These are phyloP conservation scores for Cochlearius cochlearius DNA, from an alignment of 2,113 vertebrate genomes.

Conservation along the genomic window DNA sequence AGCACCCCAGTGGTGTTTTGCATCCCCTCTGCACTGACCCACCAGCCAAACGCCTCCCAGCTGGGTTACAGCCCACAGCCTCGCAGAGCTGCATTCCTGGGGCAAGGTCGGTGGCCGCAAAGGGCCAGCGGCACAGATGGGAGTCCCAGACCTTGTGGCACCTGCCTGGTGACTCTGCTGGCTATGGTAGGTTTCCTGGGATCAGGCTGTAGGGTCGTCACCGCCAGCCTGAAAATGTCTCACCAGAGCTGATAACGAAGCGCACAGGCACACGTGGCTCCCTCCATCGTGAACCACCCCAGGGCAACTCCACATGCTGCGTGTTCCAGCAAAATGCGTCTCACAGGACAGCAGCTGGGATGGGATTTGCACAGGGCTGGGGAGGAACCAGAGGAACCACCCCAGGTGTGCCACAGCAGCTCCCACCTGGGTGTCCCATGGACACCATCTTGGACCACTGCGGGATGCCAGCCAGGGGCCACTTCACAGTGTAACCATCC, in stretches of 20 bases:
- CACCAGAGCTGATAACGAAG: neutral
- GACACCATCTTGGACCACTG: neutral
- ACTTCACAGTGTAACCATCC: neutral
- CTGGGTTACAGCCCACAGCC: neutral
- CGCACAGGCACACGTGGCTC: fast-evolving
- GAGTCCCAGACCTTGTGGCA: neutral
- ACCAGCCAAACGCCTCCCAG: neutral
- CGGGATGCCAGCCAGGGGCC: neutral
- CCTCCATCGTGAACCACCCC: neutral
- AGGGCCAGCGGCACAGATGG: neutral
- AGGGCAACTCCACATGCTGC: neutral
- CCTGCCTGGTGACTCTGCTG: neutral
- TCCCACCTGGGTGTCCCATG: neutral
- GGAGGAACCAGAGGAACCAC: neutral
- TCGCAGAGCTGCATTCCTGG: fast-evolving
- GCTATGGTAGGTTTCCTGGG: neutral
- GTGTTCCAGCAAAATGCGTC: neutral
- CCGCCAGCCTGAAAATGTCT: neutral
- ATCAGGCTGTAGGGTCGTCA: neutral
- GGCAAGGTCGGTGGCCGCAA: neutral
- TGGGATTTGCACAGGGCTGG: neutral
- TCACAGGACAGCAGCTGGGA: neutral
- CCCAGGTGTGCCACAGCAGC: neutral
- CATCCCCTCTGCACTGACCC: neutral
- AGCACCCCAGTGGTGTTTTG: neutral